A percentile compares a stretch with the other conserved stretches of the same genome.
Evolutionary conservation across 1,140 invertebrate species (phyloP).

Genomic region (Chionoecetes opilio): DNA sequence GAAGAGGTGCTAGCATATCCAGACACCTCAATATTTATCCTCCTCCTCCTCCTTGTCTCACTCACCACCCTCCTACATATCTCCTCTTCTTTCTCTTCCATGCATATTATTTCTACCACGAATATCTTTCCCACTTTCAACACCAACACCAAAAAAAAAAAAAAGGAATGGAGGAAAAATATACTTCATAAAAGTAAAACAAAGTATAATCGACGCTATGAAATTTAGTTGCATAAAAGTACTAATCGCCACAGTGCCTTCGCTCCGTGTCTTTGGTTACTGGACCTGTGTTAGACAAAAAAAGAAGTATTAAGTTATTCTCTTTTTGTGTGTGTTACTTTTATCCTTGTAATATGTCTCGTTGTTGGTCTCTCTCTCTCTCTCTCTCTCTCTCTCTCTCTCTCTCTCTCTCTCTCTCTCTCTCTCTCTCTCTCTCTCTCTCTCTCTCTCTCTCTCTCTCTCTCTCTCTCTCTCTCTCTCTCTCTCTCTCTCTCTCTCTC

Average conservation of each 20-base stretch:
- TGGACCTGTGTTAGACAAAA: too few relatives aligned
- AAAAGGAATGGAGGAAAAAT: too few relatives aligned
- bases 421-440: conserved; percentile 15
- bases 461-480: background rate
- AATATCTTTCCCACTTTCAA: background rate
- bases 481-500: background rate
- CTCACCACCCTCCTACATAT: background rate
- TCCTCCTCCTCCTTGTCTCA: background rate
- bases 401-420: conserved; percentile 4
- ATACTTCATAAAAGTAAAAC: too few relatives aligned
- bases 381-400: conserved; percentile 32
- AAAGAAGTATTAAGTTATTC: too few relatives aligned
- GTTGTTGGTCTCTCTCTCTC: background rate
- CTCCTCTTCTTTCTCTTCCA: too few relatives aligned
- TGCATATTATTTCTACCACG: background rate
- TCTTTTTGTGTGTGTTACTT: background rate
- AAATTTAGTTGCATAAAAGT: too few relatives aligned
- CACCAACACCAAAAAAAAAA: background rate
- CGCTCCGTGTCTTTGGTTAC: too few relatives aligned
- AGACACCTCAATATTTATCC: background rate
- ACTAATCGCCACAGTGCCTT: too few relatives aligned
- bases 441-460: background rate
- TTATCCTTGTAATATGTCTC: background rate
- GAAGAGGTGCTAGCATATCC: too few relatives aligned
- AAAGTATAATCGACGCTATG: too few relatives aligned